Conservation (phyloP, 64 coral and sea anemone genomes). For the Platygyra sinensis region DNA sequence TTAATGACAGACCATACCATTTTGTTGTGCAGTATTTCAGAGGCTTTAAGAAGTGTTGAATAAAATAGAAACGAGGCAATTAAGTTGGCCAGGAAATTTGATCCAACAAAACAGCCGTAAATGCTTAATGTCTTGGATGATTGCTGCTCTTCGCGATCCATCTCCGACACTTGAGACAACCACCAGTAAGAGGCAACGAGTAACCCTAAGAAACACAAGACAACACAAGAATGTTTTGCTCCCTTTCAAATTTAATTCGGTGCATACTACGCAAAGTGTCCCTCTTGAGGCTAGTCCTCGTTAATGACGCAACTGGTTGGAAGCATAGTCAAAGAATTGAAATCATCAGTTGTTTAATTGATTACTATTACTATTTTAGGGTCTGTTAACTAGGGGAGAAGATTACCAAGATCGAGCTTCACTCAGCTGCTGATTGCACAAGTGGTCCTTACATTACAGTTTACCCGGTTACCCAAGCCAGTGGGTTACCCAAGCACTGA, state of each 20-base stretch:
- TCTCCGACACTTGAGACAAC: not conserved
- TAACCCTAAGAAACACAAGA: not conserved
- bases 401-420: no score
- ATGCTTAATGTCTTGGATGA: not conserved
- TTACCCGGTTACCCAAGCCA: no score
- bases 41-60: not conserved
- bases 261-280: not conserved
- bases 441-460: no score
- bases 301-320: no score
- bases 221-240: not conserved
- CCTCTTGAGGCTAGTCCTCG: no score
- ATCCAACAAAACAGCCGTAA: not conserved
- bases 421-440: no score
- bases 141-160: not conserved
- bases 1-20: not conserved
- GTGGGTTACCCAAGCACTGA: no score
- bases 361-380: no score
- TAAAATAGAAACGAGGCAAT: not conserved
- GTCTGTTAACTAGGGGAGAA: no score
- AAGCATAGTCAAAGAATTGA: no score
- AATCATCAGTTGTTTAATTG: no score
- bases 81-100: not conserved
- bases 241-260: no score
- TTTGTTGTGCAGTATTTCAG: constrained; percentile 11
- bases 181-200: not conserved